Percentiles rank a stretch among this genome's conserved stretches.
These are phyloP conservation scores for Chloroceryle aenea DNA, from an alignment of 2,113 vertebrate species.

Conservation along the genomic window DNA sequence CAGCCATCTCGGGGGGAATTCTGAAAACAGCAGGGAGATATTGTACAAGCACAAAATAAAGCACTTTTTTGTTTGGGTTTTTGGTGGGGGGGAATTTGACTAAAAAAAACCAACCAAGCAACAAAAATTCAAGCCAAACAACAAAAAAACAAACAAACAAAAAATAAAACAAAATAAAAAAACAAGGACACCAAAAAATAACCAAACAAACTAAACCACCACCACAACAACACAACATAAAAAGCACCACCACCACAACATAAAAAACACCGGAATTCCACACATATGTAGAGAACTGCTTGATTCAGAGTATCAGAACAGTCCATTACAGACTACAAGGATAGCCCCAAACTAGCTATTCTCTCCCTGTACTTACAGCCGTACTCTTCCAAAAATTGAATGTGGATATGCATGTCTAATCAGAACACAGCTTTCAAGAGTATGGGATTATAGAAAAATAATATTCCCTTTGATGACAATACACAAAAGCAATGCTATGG, in stretches of 20 bases:
- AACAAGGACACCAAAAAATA: background rate
- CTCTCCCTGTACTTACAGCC: background rate
- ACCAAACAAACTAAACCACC: background rate
- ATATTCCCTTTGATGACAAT: background rate
- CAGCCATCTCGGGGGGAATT: background rate
- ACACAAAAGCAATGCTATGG: background rate
- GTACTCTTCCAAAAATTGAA: background rate
- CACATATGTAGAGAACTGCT: background rate
- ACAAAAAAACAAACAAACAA: too few relatives aligned
- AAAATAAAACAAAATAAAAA: too few relatives aligned
- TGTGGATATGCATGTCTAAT: background rate
- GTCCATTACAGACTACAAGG: background rate
- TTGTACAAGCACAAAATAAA: accelerated
- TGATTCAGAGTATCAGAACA: background rate
- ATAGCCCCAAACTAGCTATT: background rate
- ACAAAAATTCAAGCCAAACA: background rate
- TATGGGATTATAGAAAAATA: background rate
- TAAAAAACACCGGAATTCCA: background rate
- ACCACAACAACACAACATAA: background rate
- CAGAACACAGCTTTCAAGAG: background rate
- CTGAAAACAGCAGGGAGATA: background rate
- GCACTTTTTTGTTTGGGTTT: too few relatives aligned
- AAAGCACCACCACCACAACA: too few relatives aligned
- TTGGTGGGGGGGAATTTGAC: background rate
- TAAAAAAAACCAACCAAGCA: too few relatives aligned